phyloP scores from a whole-genome alignment of 2,888 invertebrate species.

The Lithophane ornitopus region DNA sequence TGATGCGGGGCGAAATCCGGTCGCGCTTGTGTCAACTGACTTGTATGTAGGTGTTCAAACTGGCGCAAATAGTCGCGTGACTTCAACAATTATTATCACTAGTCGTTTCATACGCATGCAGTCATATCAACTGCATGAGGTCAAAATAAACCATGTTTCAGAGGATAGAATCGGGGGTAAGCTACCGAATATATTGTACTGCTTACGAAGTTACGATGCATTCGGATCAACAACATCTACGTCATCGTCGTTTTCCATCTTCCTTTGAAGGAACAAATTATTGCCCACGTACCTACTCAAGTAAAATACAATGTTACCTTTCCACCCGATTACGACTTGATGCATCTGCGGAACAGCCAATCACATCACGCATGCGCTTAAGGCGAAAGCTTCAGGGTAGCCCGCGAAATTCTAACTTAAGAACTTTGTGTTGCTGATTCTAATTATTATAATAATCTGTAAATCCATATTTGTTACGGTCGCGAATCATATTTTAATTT shows the following conservation, averaged over 20 bases:
- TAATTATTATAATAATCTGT: too few relatives aligned
- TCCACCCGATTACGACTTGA: not conserved
- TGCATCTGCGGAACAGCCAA: slow-evolving; percentile 15
- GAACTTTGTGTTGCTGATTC: too few relatives aligned
- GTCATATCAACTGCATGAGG: not conserved
- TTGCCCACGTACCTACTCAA: not conserved
- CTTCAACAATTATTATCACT: not conserved
- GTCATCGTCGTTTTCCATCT: not conserved
- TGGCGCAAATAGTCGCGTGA: not conserved
- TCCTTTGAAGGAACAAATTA: not conserved
- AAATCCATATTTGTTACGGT: too few relatives aligned
- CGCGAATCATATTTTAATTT: too few relatives aligned
- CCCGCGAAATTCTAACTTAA: too few relatives aligned
- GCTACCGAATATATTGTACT: not conserved
- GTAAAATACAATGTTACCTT: not conserved
- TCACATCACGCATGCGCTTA: slow-evolving; percentile 12
- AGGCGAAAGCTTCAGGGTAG: too few relatives aligned
- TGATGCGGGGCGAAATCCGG: not conserved
- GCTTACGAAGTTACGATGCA: not conserved
- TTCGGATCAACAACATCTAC: not conserved
- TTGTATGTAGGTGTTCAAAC: not conserved
- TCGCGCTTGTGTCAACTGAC: not conserved
- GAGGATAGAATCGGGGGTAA: not conserved
- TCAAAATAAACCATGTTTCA: not conserved
- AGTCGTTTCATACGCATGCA: not conserved